These are phyloP conservation scores for Seira ritae DNA, from an alignment of 2,888 invertebrate genomes.

Conservation along the genomic window DNA sequence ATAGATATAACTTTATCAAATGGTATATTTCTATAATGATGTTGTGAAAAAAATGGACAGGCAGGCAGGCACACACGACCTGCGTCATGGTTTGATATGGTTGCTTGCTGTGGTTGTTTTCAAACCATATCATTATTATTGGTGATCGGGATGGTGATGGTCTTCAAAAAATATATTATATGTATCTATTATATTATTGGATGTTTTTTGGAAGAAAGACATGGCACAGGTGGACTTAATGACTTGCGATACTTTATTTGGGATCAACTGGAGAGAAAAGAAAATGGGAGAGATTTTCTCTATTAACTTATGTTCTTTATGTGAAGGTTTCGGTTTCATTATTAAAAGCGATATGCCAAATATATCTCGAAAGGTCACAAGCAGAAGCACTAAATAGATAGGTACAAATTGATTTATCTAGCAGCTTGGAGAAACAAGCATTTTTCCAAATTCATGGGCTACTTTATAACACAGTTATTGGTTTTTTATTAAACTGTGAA, in stretches of 20 bases:
- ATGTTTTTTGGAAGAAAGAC: slow-evolving; percentile 7
- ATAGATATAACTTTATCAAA: no score
- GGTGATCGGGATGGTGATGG: not conserved
- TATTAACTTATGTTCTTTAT: not conserved
- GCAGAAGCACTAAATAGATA: not conserved
- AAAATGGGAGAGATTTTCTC: not conserved
- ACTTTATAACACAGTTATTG: not conserved
- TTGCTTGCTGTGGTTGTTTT: slow-evolving; percentile 39
- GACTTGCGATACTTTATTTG: slow-evolving; percentile 66
- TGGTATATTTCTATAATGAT: not conserved
- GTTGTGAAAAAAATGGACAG: slow-evolving; percentile 1
- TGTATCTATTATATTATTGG: slow-evolving; percentile 63
- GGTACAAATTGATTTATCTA: no score
- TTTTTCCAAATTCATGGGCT: not conserved
- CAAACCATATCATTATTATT: slow-evolving; percentile 45
- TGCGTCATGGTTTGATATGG: slow-evolving; percentile 46
- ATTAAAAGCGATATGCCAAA: not conserved
- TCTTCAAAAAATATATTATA: slow-evolving; percentile 66
- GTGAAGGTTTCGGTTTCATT: slow-evolving; percentile 1
- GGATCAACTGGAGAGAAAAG: slow-evolving; percentile 22
- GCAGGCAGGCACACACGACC: no score
- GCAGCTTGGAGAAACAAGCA: no score
- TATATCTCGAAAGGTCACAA: not conserved
- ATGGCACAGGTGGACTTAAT: slow-evolving; percentile 73
- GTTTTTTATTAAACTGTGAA: not conserved